Base-by-base conservation (phyloP, 1,140 invertebrate genomes). In the Conus betulinus region DNA sequence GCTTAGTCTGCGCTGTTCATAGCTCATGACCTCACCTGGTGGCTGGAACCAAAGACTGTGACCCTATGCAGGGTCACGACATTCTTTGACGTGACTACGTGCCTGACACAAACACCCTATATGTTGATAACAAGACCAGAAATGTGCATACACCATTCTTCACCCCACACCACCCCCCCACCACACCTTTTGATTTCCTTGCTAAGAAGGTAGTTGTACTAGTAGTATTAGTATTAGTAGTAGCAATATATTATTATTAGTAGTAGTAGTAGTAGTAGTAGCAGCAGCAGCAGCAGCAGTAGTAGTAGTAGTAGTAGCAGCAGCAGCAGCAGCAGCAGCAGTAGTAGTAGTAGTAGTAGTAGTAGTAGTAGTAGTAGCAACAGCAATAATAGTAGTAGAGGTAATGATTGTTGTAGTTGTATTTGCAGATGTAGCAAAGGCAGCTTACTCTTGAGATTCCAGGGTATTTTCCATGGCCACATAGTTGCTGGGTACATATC, bases 401-500 rank as follows among this genome's bases (percentile, higher is more conserved):
- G 39, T 39, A 39, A 39, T 39, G 3, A 39, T 39, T 39, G 51
- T 81, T 39, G 11, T 81, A 13, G 78, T 1, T 13, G 13, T 17
- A 81, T 13, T 15, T 17, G 15, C 51, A 81, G 15, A 17, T 81
- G 78, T 17, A 17, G 25, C 20, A n/a, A 57, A 27, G 10, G 60
- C 15, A 1, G 90, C 91, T 90, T 90, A 92, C 92, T 92, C 91
- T 53, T 91, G 90, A 4, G 87, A 84, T 74, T 92, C 91, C n/a
- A 93, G 57, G 8, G 91, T 91, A 82, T 92, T 88, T 76, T 94
- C 92, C 1, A 91, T 55, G 71, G 91, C 92, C 4, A 94, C 93
- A 81, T 94, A 94, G 89, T 94, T 94, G 27, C 91, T 90, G 15
- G 93, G 94, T 51, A 94, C 93, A 87, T 94, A 94, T 53, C 94